Evolutionary conservation across 1,140 invertebrate genomes (phyloP).

Genomic region (Drosophila saltans): DNA sequence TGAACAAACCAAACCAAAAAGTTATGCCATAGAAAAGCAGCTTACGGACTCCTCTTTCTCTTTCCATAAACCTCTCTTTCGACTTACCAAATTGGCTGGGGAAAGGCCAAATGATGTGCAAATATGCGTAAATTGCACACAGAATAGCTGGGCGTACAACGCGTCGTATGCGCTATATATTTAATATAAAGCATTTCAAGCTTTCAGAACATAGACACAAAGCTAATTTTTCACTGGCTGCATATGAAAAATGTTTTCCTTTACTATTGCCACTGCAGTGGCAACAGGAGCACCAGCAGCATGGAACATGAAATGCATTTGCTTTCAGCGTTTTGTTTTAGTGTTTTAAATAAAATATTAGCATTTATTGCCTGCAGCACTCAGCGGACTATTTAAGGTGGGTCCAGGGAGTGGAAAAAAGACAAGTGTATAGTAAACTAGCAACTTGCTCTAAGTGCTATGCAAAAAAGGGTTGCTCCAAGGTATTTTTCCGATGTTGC

Average conservation of each 20-base stretch:
- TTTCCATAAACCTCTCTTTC: not conserved
- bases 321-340: constrained; percentile 47
- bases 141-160: constrained; percentile 30
- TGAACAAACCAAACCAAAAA: constrained; percentile 35
- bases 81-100: constrained; percentile 28
- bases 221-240: constrained; percentile 52
- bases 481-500: constrained; percentile 17
- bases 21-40: constrained; percentile 46
- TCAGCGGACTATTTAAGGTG: constrained; percentile 57
- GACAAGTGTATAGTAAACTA: constrained; percentile 27
- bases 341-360: constrained; percentile 75
- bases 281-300: not conserved
- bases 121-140: constrained; percentile 56
- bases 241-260: constrained; percentile 12
- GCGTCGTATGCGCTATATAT: constrained; percentile 69
- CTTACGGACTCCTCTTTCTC: constrained; percentile 27
- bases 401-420: constrained; percentile 14
- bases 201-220: constrained; percentile 31
- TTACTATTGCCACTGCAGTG: not conserved
- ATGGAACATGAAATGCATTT: constrained; percentile 49
- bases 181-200: constrained; percentile 55
- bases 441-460: constrained; percentile 54
- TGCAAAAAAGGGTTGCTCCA: constrained; percentile 54
- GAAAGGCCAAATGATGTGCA: constrained; percentile 63
- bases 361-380: constrained; percentile 71